Evolutionary conservation across 2,797 vertebrate species (phyloP).

Genomic region (Megalops cyprinoides): DNA sequence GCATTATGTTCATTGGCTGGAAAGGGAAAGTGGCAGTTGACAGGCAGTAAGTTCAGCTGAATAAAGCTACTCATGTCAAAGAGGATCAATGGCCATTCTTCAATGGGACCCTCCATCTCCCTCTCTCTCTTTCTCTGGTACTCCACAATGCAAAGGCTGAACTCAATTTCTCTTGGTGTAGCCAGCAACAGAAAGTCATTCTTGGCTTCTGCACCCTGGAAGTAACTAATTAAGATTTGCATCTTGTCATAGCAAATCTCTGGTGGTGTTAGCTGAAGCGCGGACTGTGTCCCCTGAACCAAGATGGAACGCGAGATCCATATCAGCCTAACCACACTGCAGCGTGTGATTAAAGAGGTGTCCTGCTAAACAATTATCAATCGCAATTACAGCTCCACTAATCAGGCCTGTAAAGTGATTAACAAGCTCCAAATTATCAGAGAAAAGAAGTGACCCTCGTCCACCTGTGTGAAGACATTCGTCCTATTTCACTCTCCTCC

Average conservation of each 20-base stretch:
- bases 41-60: not conserved
- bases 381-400: conserved; percentile 51
- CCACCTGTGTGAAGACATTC: not conserved
- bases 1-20: not conserved
- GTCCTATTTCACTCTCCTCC: not conserved
- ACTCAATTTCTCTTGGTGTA: not conserved
- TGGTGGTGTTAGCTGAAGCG: too few relatives aligned
- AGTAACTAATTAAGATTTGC: conserved; percentile 4
- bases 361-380: conserved; percentile 60
- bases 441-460: not conserved
- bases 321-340: conserved; percentile 25
- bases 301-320: not conserved
- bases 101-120: not conserved
- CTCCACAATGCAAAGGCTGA: not conserved
- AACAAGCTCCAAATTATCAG: not conserved
- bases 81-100: not conserved
- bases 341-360: conserved; percentile 48
- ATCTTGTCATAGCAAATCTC: not conserved
- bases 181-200: not conserved
- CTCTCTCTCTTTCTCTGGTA: too few relatives aligned
- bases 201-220: not conserved
- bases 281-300: too few relatives aligned
- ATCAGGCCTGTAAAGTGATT: conserved; percentile 36
- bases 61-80: not conserved
- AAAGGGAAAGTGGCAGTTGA: not conserved